These are phyloP conservation scores for Ectemnius continuus DNA, from an alignment of 2,888 invertebrate species.

Conservation along the genomic window DNA sequence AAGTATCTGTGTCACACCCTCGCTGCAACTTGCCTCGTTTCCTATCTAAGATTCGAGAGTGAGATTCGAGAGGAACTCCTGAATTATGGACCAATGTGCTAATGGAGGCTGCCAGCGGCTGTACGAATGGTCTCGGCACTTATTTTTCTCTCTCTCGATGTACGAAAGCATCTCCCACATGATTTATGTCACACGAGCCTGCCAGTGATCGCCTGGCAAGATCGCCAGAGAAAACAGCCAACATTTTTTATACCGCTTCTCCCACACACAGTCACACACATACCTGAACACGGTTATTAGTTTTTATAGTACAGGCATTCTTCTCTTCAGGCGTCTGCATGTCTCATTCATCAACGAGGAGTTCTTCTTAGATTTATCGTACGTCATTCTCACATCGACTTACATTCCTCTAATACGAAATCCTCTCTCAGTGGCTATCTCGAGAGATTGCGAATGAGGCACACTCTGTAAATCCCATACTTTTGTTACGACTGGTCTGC, in stretches of 20 bases:
- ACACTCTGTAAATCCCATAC: too few species aligned
- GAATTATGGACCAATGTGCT: not conserved
- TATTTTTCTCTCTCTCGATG: constrained; percentile 17
- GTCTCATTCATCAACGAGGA: constrained; percentile 30
- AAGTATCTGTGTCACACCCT: not conserved
- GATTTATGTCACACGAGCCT: constrained; percentile 29
- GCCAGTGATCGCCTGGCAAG: not conserved
- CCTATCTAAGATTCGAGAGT: not conserved
- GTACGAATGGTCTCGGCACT: constrained; percentile 43
- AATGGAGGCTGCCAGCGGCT: not conserved
- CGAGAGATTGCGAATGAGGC: too few species aligned
- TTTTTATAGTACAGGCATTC: too few species aligned
- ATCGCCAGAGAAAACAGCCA: not conserved
- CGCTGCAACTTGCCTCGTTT: not conserved
- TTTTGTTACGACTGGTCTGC: too few species aligned
- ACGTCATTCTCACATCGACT: not conserved
- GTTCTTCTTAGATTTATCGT: constrained; percentile 6
- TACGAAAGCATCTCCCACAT: constrained; percentile 15
- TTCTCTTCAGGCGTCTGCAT: constrained; percentile 35
- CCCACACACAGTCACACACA: constrained; percentile 4
- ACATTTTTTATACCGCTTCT: constrained; percentile 10
- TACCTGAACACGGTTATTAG: not conserved
- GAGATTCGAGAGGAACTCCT: not conserved
- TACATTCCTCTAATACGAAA: not conserved
- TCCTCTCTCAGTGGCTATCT: too few species aligned